Base-by-base conservation (phyloP, 2,113 vertebrate genomes). In the Cairina moschata region DNA sequence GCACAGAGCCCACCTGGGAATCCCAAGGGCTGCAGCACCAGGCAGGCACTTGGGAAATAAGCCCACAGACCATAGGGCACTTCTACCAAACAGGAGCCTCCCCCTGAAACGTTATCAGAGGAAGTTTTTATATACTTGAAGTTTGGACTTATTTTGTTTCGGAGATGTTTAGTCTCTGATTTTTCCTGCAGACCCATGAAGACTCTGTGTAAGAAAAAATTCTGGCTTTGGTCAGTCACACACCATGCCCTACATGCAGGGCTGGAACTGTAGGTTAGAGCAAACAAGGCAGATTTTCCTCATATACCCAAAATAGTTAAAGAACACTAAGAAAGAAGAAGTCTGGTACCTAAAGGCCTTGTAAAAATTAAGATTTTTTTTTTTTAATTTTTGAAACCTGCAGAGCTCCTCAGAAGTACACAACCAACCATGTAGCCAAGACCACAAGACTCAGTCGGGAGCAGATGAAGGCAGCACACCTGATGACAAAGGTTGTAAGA, bases 1-100 rank as follows among this genome's bases (percentile, higher is more conserved):
- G 74, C 48, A 82, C 17, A 3, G 81, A 36, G 78, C 92, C 87
- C 87, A 96, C 89, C 94, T 93, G 82, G 75, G 93, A 95, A 95
- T 80, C 75, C 75, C 74, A 86, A 87, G 55, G 20, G 36, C 90
- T 83, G 15, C 0, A 93, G 36, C 69, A 48, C 21, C 46, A 11
- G 46, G n/a, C 34, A 67, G 92, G 79, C 59, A 62, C 38, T 91
- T 34, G 13, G 40, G 17, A 93, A 93, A 85, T 40, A 65, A 79
- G 66, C 81, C 31, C 81, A 91, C 74, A 91, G 94, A 62, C n/a
- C 38, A 85, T 23, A 69, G 2, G 58, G 40, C 25, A 7, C 66
- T 95, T 90, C 38, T 60, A 83, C 29, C 40, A 9, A 71, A 38
- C 31, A 25, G 4, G 17, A 90, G 9, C 23, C 18, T 58, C 44